Conservation (phyloP, 2,888 invertebrate species). For the Aplocera efformata region DNA sequence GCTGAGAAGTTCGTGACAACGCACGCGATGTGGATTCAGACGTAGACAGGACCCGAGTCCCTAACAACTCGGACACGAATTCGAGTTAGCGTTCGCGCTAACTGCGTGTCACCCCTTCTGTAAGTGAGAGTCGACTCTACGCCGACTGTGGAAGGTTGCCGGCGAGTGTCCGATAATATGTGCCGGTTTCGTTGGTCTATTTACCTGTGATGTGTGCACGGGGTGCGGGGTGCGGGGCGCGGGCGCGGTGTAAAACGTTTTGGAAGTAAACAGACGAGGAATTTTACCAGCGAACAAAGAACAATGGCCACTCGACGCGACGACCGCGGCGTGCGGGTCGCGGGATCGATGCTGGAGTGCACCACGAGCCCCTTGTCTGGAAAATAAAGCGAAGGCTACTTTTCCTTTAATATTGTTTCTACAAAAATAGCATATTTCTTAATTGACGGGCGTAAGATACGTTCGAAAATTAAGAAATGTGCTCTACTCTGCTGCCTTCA, state of each 20-base stretch:
- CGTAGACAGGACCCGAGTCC: conserved; percentile 40
- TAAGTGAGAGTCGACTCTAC: conserved; percentile 28
- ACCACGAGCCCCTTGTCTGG: no score
- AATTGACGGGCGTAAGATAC: no score
- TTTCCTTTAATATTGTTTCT: no score
- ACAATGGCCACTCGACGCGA: conserved; percentile 29
- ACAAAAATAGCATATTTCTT: no score
- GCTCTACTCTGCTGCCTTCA: no score
- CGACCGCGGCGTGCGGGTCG: conserved; percentile 3
- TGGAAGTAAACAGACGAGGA: conserved; percentile 41
- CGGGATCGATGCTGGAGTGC: conserved; percentile 11
- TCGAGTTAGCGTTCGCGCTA: conserved; percentile 47
- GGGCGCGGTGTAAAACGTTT: conserved; percentile 29
- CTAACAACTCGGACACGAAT: conserved; percentile 60
- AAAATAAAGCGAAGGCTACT: no score
- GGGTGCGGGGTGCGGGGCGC: conserved; percentile 24
- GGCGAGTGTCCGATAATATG: conserved; percentile 1
- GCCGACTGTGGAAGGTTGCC: conserved; percentile 20
- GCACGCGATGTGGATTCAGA: conserved; percentile 21
- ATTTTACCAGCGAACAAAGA: conserved; percentile 42
- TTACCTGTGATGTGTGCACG: conserved; percentile 51
- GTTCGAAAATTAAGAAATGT: no score
- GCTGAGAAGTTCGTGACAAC: neutral
- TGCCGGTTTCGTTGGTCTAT: conserved; percentile 23
- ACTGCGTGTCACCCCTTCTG: conserved; percentile 17